Conservation (phyloP, 64 coral and sea anemone species). For the Actinia equina region DNA sequence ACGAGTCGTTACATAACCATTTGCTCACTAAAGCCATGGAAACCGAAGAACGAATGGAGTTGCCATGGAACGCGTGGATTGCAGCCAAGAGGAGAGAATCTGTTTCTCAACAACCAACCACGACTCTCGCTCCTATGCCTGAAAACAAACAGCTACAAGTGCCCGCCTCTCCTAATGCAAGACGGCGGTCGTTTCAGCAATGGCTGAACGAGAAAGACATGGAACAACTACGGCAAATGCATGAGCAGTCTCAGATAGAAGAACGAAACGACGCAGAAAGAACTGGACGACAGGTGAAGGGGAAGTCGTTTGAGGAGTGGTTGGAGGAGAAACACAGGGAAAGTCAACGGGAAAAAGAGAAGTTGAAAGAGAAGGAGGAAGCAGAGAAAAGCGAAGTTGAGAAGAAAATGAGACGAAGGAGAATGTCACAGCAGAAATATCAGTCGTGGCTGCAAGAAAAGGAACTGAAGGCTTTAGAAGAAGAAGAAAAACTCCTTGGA, state of each 20-base stretch:
- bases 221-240: constrained; percentile 45
- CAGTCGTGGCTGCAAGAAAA: constrained; percentile 82
- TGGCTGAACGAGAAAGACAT: constrained; percentile 81
- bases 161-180: constrained; percentile 1
- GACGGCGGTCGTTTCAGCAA: constrained; percentile 70
- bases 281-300: constrained; percentile 61
- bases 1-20: constrained; percentile 46
- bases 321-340: constrained; percentile 76
- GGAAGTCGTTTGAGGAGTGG: constrained; percentile 91
- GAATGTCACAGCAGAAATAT: constrained; percentile 55
- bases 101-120: not conserved
- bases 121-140: constrained; percentile 14
- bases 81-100: constrained; percentile 71
- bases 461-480: constrained; percentile 52
- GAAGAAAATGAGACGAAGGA: constrained; percentile 52
- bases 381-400: constrained; percentile 58
- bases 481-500: constrained; percentile 66
- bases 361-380: constrained; percentile 60
- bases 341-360: constrained; percentile 72
- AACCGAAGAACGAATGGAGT: constrained; percentile 53
- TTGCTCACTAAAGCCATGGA: constrained; percentile 43
- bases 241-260: constrained; percentile 58
- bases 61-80: constrained; percentile 90
- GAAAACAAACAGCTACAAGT: constrained; percentile 26
- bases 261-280: constrained; percentile 47